Evolutionary conservation across 2,797 vertebrate species (phyloP).

Genomic region (Anabas testudineus): DNA sequence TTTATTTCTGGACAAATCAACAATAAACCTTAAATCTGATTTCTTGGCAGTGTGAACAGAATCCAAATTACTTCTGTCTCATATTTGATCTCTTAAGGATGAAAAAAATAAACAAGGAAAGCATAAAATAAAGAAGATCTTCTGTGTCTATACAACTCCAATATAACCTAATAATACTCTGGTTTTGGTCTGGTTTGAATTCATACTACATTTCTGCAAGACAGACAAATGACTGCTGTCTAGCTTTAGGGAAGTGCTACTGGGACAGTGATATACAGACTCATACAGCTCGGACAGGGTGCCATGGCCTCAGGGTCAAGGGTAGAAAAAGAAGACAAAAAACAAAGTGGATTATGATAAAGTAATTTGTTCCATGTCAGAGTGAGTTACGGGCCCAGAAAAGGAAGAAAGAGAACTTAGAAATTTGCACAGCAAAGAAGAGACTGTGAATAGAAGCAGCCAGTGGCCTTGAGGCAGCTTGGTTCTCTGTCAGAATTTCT

Average conservation of each 20-base stretch:
- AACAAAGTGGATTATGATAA: constrained; percentile 75
- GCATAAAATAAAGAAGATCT: neutral
- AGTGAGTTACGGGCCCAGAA: constrained; percentile 58
- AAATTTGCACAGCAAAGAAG: constrained; percentile 72
- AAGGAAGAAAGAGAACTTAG: constrained; percentile 54
- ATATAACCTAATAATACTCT: neutral
- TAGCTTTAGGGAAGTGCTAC: constrained; percentile 51
- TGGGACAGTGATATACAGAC: constrained; percentile 54
- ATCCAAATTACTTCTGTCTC: constrained; percentile 1
- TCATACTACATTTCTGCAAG: constrained; percentile 29
- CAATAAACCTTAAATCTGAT: constrained; percentile 15
- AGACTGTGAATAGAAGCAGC: constrained; percentile 61
- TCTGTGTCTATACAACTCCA: neutral
- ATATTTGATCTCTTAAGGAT: constrained; percentile 14
- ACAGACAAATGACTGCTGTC: constrained; percentile 66
- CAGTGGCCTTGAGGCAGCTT: constrained; percentile 78
- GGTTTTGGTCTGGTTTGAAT: neutral
- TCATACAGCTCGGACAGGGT: constrained; percentile 43
- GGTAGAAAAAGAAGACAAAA: constrained; percentile 52
- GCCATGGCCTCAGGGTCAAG: constrained; percentile 56
- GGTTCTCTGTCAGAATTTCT: constrained; percentile 74
- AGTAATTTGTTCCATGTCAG: constrained; percentile 78
- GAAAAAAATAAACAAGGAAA: neutral
- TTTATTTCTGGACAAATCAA: constrained; percentile 10
- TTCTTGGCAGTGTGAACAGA: constrained; percentile 4